Percentiles rank a stretch among this genome's conserved stretches.
Evolutionary conservation across 2,888 invertebrate genomes (phyloP).

Genomic region (Thera britannica): DNA sequence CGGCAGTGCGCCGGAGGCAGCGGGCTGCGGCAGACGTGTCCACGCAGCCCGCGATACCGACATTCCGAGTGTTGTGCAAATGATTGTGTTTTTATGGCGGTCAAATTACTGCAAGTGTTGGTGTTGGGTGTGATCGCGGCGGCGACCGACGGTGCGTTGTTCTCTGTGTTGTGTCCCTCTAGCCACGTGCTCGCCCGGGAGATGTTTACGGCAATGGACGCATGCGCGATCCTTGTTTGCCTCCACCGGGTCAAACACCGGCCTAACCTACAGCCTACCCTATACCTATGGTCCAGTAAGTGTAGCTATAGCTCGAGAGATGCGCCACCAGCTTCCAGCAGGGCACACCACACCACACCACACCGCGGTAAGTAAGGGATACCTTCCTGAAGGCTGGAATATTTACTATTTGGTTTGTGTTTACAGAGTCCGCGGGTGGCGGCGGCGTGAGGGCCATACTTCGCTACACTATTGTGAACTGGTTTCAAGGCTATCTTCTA

Average conservation of each 20-base stretch:
- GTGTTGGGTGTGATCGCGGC: constrained; percentile 81
- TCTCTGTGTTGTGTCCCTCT: constrained; percentile 50
- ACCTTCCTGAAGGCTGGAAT: constrained; percentile 23
- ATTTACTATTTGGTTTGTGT: constrained; percentile 31
- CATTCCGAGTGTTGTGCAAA: constrained; percentile 85
- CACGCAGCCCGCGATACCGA: constrained; percentile 80
- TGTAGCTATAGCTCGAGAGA: constrained; percentile 66
- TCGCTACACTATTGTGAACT: constrained; percentile 42
- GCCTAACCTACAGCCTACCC: constrained; percentile 75
- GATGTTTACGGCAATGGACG: constrained; percentile 78
- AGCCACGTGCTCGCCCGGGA: constrained; percentile 59
- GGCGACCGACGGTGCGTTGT: constrained; percentile 77
- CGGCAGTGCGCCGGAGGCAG: constrained; percentile 74
- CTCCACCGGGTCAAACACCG: constrained; percentile 78
- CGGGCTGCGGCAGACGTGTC: constrained; percentile 72
- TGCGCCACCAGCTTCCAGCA: constrained; percentile 47
- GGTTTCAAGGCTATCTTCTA: constrained; percentile 43
- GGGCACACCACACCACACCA: constrained; percentile 31
- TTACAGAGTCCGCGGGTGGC: constrained; percentile 41
- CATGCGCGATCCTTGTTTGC: constrained; percentile 79
- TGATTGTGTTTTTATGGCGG: constrained; percentile 91
- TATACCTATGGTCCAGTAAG: constrained; percentile 69
- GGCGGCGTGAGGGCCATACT: constrained; percentile 40
- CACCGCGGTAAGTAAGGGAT: constrained; percentile 43
- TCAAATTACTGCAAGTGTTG: constrained; percentile 89